Conservation (phyloP, 2,888 invertebrate species). For the Dicycla oo region DNA sequence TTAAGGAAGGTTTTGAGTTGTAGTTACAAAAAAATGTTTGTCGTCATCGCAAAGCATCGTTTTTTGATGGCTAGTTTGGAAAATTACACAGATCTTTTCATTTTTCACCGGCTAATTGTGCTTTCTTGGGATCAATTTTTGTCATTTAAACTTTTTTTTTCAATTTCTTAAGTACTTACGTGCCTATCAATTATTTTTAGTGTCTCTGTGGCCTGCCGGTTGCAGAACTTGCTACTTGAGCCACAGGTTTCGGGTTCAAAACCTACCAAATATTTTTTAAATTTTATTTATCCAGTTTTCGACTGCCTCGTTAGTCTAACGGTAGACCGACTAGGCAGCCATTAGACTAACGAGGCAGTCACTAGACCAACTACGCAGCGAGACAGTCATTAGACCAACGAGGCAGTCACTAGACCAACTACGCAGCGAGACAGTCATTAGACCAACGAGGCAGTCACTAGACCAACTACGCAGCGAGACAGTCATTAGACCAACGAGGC, state of each 20-base stretch:
- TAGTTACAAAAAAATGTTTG: conserved; percentile 10
- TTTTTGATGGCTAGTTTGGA: conserved; percentile 67
- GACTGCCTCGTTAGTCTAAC: too few species aligned
- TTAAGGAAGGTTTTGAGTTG: conserved; percentile 18
- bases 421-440: too few species aligned
- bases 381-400: too few species aligned
- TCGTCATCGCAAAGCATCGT: conserved; percentile 5
- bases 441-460: too few species aligned
- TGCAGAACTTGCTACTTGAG: too few species aligned
- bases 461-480: too few species aligned
- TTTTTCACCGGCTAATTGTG: conserved; percentile 61
- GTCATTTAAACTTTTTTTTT: conserved; percentile 21
- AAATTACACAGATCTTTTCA: conserved; percentile 64
- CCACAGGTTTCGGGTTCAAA: neutral
- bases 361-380: too few species aligned
- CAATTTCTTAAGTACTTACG: conserved; percentile 1
- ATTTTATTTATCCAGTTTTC: too few species aligned
- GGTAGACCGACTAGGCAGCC: too few species aligned
- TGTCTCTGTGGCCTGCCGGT: conserved; percentile 1
- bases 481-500: too few species aligned
- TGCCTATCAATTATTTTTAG: conserved; percentile 22
- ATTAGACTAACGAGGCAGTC: too few species aligned
- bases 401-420: too few species aligned
- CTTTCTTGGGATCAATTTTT: conserved; percentile 61
- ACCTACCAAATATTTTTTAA: neutral